Evolutionary conservation across 2,888 invertebrate species (phyloP).

Genomic region (Nephrocerus scutellatus): DNA sequence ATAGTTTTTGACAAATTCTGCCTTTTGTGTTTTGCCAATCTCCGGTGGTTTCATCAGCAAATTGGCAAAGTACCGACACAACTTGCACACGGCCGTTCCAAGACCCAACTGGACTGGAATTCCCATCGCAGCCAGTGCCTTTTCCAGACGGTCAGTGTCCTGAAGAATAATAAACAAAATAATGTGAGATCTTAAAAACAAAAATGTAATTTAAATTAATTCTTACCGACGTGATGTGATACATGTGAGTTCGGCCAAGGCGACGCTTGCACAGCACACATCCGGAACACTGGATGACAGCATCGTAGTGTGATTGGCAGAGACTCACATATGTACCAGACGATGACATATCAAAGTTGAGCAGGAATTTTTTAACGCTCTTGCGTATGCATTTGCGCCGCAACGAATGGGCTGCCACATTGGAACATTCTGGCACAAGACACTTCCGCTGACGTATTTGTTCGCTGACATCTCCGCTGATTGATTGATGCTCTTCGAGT

Average conservation of each 20-base stretch:
- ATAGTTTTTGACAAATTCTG: constrained; percentile 51
- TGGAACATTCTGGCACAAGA: constrained; percentile 58
- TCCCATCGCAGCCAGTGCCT: constrained; percentile 54
- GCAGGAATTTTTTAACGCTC: constrained; percentile 59
- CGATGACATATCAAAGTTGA: constrained; percentile 59
- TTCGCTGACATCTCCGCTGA: constrained; percentile 7
- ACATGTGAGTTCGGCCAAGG: constrained; percentile 69
- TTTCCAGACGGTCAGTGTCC: constrained; percentile 54
- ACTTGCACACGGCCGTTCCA: constrained; percentile 72
- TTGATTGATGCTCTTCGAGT: constrained; percentile 3
- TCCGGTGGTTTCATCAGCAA: constrained; percentile 60
- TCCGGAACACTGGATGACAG: constrained; percentile 64
- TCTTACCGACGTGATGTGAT: constrained; percentile 57
- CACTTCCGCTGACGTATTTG: constrained; percentile 44
- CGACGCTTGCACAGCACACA: constrained; percentile 72
- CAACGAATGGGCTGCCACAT: constrained; percentile 57
- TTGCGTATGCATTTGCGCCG: constrained; percentile 67
- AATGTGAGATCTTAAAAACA: constrained; percentile 1
- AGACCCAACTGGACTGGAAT: constrained; percentile 61
- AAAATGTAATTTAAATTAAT: neutral
- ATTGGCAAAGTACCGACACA: constrained; percentile 72
- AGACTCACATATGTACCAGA: constrained; percentile 53
- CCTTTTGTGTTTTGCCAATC: constrained; percentile 46
- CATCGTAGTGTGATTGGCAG: constrained; percentile 63
- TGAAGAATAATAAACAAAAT: constrained; percentile 28